phyloP scores from a whole-genome alignment of 2,113 vertebrate species.

The Ploceus nigricollis region DNA sequence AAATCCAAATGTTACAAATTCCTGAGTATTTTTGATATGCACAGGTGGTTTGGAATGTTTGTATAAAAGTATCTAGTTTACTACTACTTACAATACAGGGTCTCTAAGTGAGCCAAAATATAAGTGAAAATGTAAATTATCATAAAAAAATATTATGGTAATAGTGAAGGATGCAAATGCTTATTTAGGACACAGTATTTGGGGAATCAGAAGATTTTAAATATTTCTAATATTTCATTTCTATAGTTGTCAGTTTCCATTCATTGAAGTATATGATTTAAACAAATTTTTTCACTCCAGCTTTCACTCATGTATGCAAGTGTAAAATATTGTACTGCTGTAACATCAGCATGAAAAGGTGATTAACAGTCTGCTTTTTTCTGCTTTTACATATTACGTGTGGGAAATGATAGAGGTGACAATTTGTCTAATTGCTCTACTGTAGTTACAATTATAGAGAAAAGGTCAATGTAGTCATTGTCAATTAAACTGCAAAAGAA shows the following conservation, averaged over 20 bases:
- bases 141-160: neutral
- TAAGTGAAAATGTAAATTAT: neutral
- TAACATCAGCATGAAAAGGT: neutral
- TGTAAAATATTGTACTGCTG: neutral
- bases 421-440: conserved; percentile 68
- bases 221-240: neutral
- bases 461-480: conserved; percentile 75
- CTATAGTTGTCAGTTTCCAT: neutral
- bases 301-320: neutral
- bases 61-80: neutral
- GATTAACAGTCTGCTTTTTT: neutral
- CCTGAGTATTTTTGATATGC: neutral
- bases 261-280: neutral
- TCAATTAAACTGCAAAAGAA: conserved; percentile 71
- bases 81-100: neutral
- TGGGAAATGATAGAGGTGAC: neutral
- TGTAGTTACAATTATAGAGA: conserved; percentile 68
- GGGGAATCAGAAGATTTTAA: neutral
- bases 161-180: neutral
- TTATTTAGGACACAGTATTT: neutral
- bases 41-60: neutral
- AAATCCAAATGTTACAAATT: neutral
- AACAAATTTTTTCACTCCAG: neutral
- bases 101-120: neutral
- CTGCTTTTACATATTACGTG: conserved; percentile 27